These are phyloP conservation scores for Pissodes strobi DNA, from an alignment of 1,140 invertebrate genomes.

Conservation along the genomic window DNA sequence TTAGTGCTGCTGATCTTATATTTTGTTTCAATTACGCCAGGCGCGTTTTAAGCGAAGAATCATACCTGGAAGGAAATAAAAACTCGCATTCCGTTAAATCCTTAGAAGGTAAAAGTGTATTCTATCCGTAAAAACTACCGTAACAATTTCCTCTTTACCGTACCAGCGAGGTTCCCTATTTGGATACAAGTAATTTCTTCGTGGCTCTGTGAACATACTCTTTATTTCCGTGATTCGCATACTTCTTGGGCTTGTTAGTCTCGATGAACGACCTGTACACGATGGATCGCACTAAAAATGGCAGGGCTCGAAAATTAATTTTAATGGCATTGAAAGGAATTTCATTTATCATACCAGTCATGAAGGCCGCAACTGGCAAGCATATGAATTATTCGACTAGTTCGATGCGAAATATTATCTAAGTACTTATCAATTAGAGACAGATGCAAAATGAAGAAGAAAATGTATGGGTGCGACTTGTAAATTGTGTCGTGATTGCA, in stretches of 20 bases:
- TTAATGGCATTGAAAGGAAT: constrained; percentile 7
- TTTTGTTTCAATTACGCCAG: too few species aligned
- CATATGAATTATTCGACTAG: not conserved
- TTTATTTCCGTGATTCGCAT: constrained; percentile 6
- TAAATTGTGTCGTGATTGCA: too few species aligned
- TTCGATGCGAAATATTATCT: too few species aligned
- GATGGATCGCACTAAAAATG: not conserved
- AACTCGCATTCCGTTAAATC: not conserved
- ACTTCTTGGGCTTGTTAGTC: not conserved
- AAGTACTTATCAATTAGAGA: too few species aligned
- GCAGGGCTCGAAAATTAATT: not conserved
- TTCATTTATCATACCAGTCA: not conserved
- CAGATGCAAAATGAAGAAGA: too few species aligned
- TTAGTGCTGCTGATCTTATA: too few species aligned
- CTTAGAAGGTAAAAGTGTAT: constrained; percentile 9
- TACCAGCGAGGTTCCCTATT: constrained; percentile 1
- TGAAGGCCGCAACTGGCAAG: not conserved
- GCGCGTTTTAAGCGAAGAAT: too few species aligned
- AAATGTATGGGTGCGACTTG: too few species aligned
- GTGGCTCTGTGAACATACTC: not conserved
- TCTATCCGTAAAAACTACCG: constrained; percentile 5
- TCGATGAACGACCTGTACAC: too few species aligned
- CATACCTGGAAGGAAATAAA: not conserved
- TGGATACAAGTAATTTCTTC: constrained; percentile 5
- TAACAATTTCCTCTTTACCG: constrained; percentile 19